These are phyloP conservation scores for Muntiacus reevesi DNA, from an alignment of 2,113 vertebrate species.

Conservation along the genomic window DNA sequence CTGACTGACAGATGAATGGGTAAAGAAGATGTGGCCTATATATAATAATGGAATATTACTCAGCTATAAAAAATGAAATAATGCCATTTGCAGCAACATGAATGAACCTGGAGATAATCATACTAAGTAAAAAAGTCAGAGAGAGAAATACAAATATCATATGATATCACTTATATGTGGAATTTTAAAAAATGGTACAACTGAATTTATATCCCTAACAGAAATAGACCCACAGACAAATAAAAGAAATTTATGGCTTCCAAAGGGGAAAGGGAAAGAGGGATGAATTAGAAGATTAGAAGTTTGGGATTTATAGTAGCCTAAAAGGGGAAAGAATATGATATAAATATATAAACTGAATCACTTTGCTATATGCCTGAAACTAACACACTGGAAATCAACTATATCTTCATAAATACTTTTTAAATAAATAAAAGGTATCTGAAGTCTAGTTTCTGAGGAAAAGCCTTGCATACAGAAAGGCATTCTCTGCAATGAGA, in stretches of 20 bases:
- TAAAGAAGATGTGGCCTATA: neutral
- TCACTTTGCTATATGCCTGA: neutral
- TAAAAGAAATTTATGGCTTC: neutral
- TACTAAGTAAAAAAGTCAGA: neutral
- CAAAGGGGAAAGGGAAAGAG: neutral
- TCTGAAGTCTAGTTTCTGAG: neutral
- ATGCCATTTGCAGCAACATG: neutral
- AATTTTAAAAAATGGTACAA: neutral
- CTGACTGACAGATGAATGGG: neutral
- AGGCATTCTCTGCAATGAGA: fast-evolving
- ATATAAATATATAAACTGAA: neutral
- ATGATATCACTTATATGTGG: neutral
- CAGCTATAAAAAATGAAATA: neutral
- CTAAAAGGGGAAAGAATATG: neutral
- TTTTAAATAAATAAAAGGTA: neutral
- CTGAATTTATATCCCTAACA: neutral
- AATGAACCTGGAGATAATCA: neutral
- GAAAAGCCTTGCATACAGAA: too few relatives aligned
- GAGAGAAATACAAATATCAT: neutral
- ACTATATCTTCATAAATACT: neutral
- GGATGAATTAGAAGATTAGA: neutral
- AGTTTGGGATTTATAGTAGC: neutral
- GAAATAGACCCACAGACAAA: neutral
- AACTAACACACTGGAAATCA: neutral
- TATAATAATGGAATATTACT: neutral